Evolutionary conservation across 2,113 vertebrate species (phyloP), one percentile per base, ranked within the genome.

Genomic region (Chauna torquata): DNA sequence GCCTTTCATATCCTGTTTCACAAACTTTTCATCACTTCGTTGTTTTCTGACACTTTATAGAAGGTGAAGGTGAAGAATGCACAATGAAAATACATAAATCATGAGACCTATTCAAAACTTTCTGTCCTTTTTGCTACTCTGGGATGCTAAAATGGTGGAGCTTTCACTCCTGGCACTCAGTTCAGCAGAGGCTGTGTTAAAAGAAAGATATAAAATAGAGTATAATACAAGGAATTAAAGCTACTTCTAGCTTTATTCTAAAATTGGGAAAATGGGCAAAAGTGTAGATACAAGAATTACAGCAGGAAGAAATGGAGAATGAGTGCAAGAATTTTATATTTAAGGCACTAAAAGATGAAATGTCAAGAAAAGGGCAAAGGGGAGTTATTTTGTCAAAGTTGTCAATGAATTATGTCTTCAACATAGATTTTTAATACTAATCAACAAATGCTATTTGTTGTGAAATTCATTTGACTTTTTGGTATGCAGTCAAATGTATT

Each of bases 21-120:
- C 72, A 86, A 62, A 94, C 45, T 70, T 83, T 50, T 90, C 59
- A 87, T 58, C 87, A 85, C 66, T 82, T 95, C 87, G 9, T 89
- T 90, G 27, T 86, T 74, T 86, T 52, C 49, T 80, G 91, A 25
- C 82, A 47, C 62, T 76, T 65, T 71, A 54, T 28, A 54, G 57
- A 66, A 84, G 83, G 59, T 86, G 82, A 83, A 70, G 76, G 64
- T 86, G 82, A 83, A 66, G 80, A 78, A 71, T 30, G 55, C 50
- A 81, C 16, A 54, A 24, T 52, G 77, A n/a, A 82, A 92, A 86
- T 62, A 42, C 27, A 70, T 42, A 78, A 81, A 79, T n/a, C 83
- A 50, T n/a, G 80, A 89, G 40, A 54, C 3, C 11, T 25, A 59
- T 75, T 70, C 65, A 62, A 36, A 91, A 87, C 69, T 82, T 84